phyloP scores from a whole-genome alignment of 1,140 invertebrate species.

The Drosophila santomea region DNA sequence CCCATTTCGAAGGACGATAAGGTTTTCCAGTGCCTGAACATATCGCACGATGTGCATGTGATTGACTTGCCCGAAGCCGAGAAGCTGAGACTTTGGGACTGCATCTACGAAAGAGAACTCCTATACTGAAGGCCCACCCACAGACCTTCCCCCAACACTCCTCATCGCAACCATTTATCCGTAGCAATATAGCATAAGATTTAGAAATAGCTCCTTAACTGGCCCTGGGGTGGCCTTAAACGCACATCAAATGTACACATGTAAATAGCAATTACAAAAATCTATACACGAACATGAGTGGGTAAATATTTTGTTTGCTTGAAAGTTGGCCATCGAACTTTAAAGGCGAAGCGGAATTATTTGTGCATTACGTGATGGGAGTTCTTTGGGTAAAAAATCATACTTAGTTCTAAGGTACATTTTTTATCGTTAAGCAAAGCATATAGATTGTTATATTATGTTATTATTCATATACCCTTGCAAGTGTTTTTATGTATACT shows the following conservation, averaged over 20 bases:
- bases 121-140: conserved; percentile 47
- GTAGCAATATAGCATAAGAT: conserved; percentile 17
- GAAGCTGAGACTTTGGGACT: conserved; percentile 85
- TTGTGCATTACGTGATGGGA: background rate
- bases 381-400: background rate
- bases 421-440: too few species aligned
- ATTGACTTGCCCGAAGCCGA: conserved; percentile 85
- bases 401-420: too few species aligned
- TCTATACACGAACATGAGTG: conserved; percentile 12
- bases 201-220: conserved; percentile 47
- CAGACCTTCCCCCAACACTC: background rate
- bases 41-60: conserved; percentile 83
- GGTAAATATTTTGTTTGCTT: conserved; percentile 14
- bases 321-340: background rate
- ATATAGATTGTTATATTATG: too few species aligned
- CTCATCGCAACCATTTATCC: conserved; percentile 18
- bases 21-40: conserved; percentile 85
- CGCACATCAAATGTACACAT: conserved; percentile 68
- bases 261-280: conserved; percentile 55
- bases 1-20: conserved; percentile 60
- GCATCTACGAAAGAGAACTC: conserved; percentile 69
- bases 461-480: too few species aligned
- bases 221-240: conserved; percentile 65
- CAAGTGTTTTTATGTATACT: too few species aligned
- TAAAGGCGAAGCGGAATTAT: conserved; percentile 4